Evolutionary conservation across 2,797 vertebrate species (phyloP).

Genomic region (Schizothorax lantsangensis): DNA sequence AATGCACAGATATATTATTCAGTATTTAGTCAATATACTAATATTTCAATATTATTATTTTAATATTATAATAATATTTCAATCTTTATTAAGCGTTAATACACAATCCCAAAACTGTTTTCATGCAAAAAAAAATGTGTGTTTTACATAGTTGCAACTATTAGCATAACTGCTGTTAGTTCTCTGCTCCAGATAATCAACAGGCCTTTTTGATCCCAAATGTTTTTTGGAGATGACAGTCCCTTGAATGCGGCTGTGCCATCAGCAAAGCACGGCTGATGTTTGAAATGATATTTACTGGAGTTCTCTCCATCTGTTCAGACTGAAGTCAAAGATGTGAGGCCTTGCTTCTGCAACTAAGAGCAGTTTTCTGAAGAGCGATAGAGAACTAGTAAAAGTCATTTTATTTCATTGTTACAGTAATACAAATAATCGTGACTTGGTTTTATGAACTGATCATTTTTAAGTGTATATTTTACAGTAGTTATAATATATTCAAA

Average conservation of each 20-base stretch:
- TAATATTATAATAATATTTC: background rate
- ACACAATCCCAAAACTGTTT: background rate
- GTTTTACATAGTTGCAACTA: constrained; percentile 49
- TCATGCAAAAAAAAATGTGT: background rate
- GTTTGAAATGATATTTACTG: constrained; percentile 71
- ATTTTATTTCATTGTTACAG: constrained; percentile 2
- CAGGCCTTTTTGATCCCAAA: constrained; percentile 64
- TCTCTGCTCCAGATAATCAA: constrained; percentile 58
- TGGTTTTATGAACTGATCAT: background rate
- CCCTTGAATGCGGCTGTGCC: constrained; percentile 66
- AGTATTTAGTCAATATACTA: background rate
- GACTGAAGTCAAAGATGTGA: constrained; percentile 62
- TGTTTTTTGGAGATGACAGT: constrained; percentile 71
- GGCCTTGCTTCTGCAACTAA: constrained; percentile 46
- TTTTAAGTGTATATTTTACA: background rate
- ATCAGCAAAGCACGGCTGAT: constrained; percentile 69
- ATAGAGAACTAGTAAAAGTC: constrained; percentile 38
- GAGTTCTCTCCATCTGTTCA: constrained; percentile 62
- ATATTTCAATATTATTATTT: background rate
- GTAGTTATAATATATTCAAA: background rate
- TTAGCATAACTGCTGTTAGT: constrained; percentile 66
- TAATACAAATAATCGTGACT: background rate
- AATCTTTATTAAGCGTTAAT: background rate
- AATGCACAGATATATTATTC: background rate
- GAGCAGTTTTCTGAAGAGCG: constrained; percentile 37